Base-by-base conservation (phyloP, 2,888 invertebrate genomes). In the Hesperia comma region DNA sequence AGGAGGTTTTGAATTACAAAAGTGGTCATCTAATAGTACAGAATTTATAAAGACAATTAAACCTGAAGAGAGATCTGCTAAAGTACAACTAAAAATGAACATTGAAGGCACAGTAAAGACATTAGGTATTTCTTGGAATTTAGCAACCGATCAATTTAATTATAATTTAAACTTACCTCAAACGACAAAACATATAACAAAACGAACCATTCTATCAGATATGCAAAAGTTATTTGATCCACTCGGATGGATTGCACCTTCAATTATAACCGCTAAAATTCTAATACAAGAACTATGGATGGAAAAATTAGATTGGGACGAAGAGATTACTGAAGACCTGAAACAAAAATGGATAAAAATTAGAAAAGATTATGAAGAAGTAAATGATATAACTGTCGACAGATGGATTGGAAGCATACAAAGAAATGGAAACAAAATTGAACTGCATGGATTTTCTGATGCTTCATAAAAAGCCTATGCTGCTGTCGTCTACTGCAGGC, bases 171-270 rank as follows among this genome's bases (percentile, higher is more conserved):
- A 63, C 15, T 53, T 68, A 53, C 55, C 67, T 40, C 7, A 21
- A 1, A 6, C 17, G 6, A 32, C 66, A n/a, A 6, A 51, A 51
- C 61, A 5, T 6, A 71, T 72, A 7, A 76, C 76, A 7, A 78
- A 77, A 63, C 68, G 75, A 68, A 70, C 12, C 2, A 61, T 63
- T 10, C 15, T 76, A 3, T 69, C 75, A 0, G 75, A 76, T 37
- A 67, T 71, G 4, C 69, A 69, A 49, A 67, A 67, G 53, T 58
- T 74, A 2, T 74, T 72, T 57, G 71, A 74, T 32, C 74, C 76
- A 33, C 66, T 77, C 6, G 76, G 75, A n/a, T 75, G 76, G 76
- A 60, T 76, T 21, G 67, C 77, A 55, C 75, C 60, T 61, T 41
- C 67, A 71, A 15, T 77, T 61, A 43, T 77, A 7, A 68, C 54